phyloP scores from a whole-genome alignment of 2,113 vertebrate genomes.

The Gracilinanus agilis region DNA sequence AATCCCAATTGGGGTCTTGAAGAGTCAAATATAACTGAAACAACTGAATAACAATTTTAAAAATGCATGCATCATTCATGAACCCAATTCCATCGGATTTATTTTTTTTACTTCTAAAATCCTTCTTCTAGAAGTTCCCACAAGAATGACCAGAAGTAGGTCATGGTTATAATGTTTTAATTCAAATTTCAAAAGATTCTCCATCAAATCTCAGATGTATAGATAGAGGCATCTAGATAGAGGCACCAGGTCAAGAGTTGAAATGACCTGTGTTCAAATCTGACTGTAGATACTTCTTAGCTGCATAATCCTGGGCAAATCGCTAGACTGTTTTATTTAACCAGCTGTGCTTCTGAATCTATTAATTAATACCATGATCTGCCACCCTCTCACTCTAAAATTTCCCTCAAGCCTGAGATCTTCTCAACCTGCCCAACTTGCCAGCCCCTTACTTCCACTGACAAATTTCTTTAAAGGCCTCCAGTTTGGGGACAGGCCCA shows the following conservation, averaged over 20 bases:
- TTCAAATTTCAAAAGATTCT: background rate
- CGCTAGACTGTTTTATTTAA: background rate
- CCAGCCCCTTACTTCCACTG: background rate
- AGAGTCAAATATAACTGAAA: too few relatives aligned
- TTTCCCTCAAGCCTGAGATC: background rate
- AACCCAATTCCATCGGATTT: background rate
- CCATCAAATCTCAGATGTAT: background rate
- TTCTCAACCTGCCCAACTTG: background rate
- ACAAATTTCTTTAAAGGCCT: background rate
- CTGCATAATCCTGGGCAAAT: too few relatives aligned
- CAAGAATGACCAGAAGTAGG: background rate
- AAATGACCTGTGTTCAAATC: too few relatives aligned
- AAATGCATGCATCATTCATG: background rate
- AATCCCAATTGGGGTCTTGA: too few relatives aligned
- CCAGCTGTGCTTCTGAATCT: background rate
- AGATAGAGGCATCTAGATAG: background rate
- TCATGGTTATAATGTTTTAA: background rate
- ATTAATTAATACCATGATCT: background rate
- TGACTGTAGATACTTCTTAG: too few relatives aligned
- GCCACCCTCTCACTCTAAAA: background rate
- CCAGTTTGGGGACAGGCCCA: background rate
- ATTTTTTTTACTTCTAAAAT: background rate
- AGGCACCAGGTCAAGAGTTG: too few relatives aligned
- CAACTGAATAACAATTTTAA: too few relatives aligned
- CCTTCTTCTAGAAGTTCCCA: background rate